Conservation (phyloP, 2,888 invertebrate species). For the Bellardia pandia region DNA sequence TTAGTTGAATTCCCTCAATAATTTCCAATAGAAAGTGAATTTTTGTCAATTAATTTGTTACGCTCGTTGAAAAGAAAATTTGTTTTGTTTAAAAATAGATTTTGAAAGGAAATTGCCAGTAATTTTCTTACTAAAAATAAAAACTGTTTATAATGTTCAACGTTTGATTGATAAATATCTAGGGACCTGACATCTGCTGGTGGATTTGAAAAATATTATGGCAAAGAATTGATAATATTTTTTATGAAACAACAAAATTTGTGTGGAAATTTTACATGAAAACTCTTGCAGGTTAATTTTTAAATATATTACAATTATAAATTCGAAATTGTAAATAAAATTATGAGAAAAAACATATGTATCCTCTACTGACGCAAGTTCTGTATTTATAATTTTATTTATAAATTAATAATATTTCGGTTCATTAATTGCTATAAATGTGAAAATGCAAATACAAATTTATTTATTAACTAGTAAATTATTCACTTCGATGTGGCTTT, state of each 20-base stretch:
- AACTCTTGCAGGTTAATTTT: no score
- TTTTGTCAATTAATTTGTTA: slow-evolving; percentile 10
- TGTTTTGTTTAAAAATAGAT: background rate
- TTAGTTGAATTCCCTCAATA: background rate
- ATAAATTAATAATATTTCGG: background rate
- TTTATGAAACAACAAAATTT: no score
- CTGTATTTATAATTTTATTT: no score
- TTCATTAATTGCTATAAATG: background rate
- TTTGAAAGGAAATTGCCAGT: slow-evolving; percentile 17
- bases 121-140: background rate
- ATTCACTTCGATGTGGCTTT: background rate
- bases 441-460: background rate
- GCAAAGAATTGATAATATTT: background rate
- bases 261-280: no score
- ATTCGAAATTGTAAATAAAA: no score
- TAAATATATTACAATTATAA: no score
- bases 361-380: no score
- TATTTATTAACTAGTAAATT: background rate
- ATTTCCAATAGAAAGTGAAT: slow-evolving; percentile 7
- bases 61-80: background rate
- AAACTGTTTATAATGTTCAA: background rate
- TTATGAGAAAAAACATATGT: no score
- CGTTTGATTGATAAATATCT: background rate
- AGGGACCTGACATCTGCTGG: background rate
- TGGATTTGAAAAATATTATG: background rate